These are phyloP conservation scores for Oreotrochilus melanogaster DNA, from an alignment of 2,113 vertebrate species.

Conservation along the genomic window DNA sequence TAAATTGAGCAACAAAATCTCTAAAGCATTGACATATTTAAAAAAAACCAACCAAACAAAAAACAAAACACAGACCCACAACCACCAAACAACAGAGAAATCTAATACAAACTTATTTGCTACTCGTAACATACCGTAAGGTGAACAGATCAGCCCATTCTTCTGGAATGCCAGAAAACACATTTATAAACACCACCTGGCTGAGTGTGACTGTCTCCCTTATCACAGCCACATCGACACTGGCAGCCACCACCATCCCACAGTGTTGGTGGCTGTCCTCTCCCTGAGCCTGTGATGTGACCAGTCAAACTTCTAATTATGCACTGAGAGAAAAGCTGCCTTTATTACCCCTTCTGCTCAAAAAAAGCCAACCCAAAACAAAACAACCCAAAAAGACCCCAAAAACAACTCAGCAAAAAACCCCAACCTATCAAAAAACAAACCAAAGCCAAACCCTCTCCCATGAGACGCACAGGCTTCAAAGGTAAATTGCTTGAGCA, in stretches of 20 bases:
- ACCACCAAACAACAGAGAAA: not conserved
- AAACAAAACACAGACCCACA: not conserved
- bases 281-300: accelerated
- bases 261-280: not conserved
- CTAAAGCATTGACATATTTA: not conserved
- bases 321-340: not conserved
- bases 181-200: not conserved
- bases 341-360: accelerated
- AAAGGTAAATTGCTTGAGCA: not conserved
- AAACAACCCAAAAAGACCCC: too few relatives aligned
- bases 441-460: too few relatives aligned
- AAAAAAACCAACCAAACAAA: not conserved
- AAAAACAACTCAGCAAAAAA: too few relatives aligned
- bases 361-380: too few relatives aligned
- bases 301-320: not conserved
- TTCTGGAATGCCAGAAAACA: not conserved
- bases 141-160: not conserved
- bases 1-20: not conserved
- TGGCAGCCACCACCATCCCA: not conserved
- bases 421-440: too few relatives aligned
- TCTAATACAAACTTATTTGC: not conserved
- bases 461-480: not conserved
- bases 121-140: not conserved
- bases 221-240: not conserved
- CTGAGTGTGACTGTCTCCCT: not conserved